Evolutionary conservation across 2,888 invertebrate genomes (phyloP).

Genomic region (Phengaris arion): DNA sequence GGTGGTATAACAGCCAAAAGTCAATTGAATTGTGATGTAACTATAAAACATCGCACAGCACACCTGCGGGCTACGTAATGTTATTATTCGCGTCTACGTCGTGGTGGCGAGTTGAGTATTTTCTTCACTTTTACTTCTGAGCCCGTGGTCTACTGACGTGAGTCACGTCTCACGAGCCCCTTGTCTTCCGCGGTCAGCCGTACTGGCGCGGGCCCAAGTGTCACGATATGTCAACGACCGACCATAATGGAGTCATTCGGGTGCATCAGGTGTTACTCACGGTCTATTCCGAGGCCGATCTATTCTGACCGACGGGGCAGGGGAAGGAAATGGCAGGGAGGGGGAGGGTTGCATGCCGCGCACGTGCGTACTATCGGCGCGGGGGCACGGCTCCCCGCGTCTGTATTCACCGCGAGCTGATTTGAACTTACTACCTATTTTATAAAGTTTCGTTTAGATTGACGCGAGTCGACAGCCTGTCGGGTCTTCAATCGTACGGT

Average conservation of each 20-base stretch:
- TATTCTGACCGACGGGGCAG: neutral
- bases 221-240: constrained; percentile 21
- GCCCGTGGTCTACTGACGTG: neutral
- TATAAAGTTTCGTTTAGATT: neutral
- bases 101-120: neutral
- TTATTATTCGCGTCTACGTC: no score
- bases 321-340: neutral
- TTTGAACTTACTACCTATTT: neutral
- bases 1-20: no score
- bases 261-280: constrained; percentile 9
- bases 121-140: neutral
- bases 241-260: constrained; percentile 20
- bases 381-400: constrained; percentile 20
- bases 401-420: neutral
- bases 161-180: constrained; percentile 1
- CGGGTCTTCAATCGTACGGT: constrained; percentile 38
- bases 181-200: neutral
- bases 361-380: constrained; percentile 26
- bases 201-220: constrained; percentile 12
- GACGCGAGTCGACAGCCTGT: constrained; percentile 30
- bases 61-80: no score
- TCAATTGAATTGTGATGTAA: no score
- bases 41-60: no score
- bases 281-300: constrained; percentile 4
- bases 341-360: neutral